These are phyloP conservation scores for Osmerus mordax DNA, from an alignment of 2,113 vertebrate species.

Conservation along the genomic window DNA sequence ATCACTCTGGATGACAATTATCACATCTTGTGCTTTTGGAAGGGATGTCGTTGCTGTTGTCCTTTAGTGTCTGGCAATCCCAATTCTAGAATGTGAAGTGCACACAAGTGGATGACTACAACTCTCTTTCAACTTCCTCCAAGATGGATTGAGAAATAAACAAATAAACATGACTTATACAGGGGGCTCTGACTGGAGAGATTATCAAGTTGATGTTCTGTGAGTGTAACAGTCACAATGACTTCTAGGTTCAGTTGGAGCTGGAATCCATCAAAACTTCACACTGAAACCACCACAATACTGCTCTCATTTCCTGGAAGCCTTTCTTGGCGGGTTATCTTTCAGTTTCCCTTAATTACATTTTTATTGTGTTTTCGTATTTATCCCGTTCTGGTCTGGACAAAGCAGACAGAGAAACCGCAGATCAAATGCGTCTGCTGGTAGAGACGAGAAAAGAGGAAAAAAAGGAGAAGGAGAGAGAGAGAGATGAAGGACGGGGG, in stretches of 20 bases:
- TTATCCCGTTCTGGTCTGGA: not conserved
- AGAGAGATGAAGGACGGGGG: not conserved
- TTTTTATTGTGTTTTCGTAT: constrained; percentile 22
- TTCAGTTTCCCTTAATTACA: constrained; percentile 32
- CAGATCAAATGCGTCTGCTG: too few relatives aligned
- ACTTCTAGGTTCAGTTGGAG: not conserved
- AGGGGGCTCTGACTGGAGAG: too few relatives aligned
- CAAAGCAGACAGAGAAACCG: not conserved
- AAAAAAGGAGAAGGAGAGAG: not conserved
- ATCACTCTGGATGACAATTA: too few relatives aligned
- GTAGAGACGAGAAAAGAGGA: not conserved
- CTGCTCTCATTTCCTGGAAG: constrained; percentile 30
- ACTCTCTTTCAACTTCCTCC: too few relatives aligned
- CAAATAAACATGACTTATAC: too few relatives aligned
- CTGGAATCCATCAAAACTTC: constrained; percentile 13
- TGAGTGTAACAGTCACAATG: not conserved
- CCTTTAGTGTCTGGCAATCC: too few relatives aligned
- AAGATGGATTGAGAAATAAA: too few relatives aligned
- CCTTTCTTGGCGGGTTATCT: constrained; percentile 34
- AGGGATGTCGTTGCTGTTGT: too few relatives aligned
- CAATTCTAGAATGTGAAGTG: too few relatives aligned
- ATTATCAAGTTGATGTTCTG: too few relatives aligned
- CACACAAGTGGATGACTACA: too few relatives aligned
- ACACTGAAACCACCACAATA: constrained; percentile 28
- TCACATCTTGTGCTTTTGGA: too few relatives aligned